Percentiles rank a stretch among this genome's conserved stretches.
phyloP scores from a whole-genome alignment of 2,113 vertebrate species.

The Clarias batrachus region DNA sequence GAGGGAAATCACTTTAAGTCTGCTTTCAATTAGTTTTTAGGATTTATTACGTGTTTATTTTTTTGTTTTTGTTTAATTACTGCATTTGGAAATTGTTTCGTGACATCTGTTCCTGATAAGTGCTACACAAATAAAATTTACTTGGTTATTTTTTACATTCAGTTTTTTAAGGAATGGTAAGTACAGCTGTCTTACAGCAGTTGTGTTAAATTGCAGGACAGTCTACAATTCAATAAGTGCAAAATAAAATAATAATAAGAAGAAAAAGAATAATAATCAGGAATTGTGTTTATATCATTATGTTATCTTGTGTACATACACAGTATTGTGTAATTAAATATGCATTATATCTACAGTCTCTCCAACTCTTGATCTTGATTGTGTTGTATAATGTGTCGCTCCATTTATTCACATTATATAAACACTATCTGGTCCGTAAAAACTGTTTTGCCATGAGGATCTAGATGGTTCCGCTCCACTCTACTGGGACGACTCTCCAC shows the following conservation, averaged over 20 bases:
- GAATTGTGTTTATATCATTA: not conserved
- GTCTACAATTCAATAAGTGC: not conserved
- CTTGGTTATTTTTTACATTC: not conserved
- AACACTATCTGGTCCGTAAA: too few species aligned
- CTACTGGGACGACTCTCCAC: not conserved
- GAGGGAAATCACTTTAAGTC: too few species aligned
- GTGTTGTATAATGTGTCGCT: too few species aligned
- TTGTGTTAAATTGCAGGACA: not conserved
- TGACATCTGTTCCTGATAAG: too few species aligned
- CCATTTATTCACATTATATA: not conserved
- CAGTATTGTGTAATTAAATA: not conserved
- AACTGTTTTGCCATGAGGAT: too few species aligned
- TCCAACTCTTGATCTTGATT: too few species aligned
- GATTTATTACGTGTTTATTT: too few species aligned
- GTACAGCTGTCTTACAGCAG: not conserved
- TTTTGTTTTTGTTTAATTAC: too few species aligned
- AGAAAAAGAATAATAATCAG: not conserved
- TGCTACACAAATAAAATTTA: too few species aligned
- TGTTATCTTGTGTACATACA: not conserved
- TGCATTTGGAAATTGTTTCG: too few species aligned
- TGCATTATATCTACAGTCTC: not conserved
- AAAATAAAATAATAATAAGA: not conserved
- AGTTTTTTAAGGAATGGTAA: not conserved
- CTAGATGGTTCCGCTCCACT: not conserved
- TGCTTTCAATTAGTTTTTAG: too few species aligned